phyloP scores from a whole-genome alignment of 1,140 invertebrate species.

The Trichonephila inaurata region DNA sequence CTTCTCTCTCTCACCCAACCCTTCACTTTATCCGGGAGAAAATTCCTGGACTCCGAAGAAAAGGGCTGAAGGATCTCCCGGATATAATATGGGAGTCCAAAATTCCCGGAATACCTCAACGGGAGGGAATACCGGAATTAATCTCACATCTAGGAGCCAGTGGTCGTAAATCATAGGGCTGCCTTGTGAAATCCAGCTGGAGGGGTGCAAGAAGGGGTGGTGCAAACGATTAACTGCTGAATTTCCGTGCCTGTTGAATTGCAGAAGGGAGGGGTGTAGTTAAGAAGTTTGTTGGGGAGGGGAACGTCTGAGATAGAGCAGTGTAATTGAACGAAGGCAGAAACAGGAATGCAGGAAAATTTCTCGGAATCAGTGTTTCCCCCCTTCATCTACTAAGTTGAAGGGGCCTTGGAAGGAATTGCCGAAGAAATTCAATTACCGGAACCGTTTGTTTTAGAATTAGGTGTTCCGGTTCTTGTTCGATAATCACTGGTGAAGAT shows the following conservation, averaged over 20 bases:
- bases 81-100: constrained; percentile 48
- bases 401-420: not conserved
- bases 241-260: constrained; percentile 51
- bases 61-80: constrained; percentile 36
- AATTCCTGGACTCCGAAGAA: constrained; percentile 47
- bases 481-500: not conserved
- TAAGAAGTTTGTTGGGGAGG: constrained; percentile 48
- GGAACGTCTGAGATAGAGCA: not conserved
- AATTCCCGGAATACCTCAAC: constrained; percentile 62
- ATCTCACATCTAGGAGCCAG: constrained; percentile 40
- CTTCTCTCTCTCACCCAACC: not conserved
- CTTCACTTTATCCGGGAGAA: constrained; percentile 41
- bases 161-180: constrained; percentile 61
- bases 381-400: not conserved
- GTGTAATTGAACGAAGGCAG: constrained; percentile 30
- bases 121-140: constrained; percentile 51
- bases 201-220: not conserved
- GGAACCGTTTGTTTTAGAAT: constrained; percentile 8
- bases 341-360: constrained; percentile 22
- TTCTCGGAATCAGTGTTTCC: not conserved
- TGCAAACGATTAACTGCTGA: constrained; percentile 56
- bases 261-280: constrained; percentile 37
- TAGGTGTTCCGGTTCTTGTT: not conserved
- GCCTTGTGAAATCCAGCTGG: constrained; percentile 32
- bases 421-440: constrained; percentile 37